These are phyloP conservation scores for Acromyrmex echinatior DNA, from an alignment of 1,140 invertebrate genomes.

Conservation along the genomic window DNA sequence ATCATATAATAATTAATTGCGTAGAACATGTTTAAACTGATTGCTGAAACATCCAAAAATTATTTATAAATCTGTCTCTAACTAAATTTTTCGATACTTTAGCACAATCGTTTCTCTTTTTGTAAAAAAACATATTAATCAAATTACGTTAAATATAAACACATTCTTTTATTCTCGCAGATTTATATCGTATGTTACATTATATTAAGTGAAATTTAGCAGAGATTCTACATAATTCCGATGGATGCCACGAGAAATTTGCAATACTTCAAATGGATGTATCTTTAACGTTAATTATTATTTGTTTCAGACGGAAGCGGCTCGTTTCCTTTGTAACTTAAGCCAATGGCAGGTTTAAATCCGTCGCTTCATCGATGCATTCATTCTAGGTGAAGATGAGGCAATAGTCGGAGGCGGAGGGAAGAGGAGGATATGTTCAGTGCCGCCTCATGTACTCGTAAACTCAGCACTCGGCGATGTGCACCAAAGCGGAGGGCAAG, in stretches of 20 bases:
- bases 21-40: no score
- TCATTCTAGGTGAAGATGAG: conserved; percentile 39
- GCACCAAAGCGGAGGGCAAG: conserved; percentile 73
- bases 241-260: not conserved
- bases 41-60: no score
- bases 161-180: not conserved
- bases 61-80: no score
- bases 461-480: conserved; percentile 70
- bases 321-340: not conserved
- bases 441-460: conserved; percentile 55
- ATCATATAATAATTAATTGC: no score
- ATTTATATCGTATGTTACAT: not conserved
- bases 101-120: no score
- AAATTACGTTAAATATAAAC: not conserved
- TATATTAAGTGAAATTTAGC: not conserved
- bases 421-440: conserved; percentile 42
- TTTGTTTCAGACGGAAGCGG: not conserved
- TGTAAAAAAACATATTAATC: not conserved
- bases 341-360: not conserved
- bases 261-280: not conserved
- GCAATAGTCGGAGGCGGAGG: not conserved
- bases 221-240: not conserved
- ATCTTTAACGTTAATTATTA: not conserved
- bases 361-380: conserved; percentile 22
- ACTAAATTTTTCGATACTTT: no score